These are phyloP conservation scores for Chlorocebus sabaeus DNA, from an alignment of 2,113 vertebrate species.

Conservation along the genomic window DNA sequence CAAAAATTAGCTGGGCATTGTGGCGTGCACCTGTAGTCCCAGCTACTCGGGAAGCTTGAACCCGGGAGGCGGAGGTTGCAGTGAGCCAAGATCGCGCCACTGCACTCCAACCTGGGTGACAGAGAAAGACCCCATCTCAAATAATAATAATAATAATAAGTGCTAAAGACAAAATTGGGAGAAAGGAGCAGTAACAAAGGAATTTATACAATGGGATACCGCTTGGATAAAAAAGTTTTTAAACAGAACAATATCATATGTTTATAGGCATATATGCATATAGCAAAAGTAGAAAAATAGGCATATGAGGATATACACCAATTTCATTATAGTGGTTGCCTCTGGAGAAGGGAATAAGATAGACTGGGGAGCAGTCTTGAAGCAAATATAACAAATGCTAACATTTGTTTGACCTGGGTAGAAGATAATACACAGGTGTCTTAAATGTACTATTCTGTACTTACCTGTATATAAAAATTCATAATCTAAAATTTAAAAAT, in stretches of 20 bases:
- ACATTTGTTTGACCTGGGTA: constrained; percentile 18
- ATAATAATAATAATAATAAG: neutral
- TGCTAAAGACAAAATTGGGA: neutral
- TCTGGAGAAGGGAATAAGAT: neutral
- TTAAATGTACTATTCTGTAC: neutral
- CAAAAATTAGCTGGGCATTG: too few relatives aligned
- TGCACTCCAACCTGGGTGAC: too few relatives aligned
- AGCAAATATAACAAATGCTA: neutral
- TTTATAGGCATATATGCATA: neutral
- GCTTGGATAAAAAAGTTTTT: neutral
- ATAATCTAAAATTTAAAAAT: constrained; percentile 18
- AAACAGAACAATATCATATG: neutral
- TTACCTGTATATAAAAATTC: neutral
- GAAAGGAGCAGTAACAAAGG: neutral
- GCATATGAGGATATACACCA: neutral
- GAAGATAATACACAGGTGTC: neutral
- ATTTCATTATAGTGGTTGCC: neutral
- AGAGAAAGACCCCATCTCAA: too few relatives aligned
- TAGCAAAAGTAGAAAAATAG: constrained; percentile 37
- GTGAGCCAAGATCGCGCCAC: too few relatives aligned
- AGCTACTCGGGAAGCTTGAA: too few relatives aligned
- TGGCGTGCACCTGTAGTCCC: too few relatives aligned
- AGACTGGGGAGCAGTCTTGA: neutral
- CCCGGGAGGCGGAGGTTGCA: too few relatives aligned
- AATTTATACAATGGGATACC: neutral